A percentile compares a stretch with the other conserved stretches of the same genome.
phyloP scores from a whole-genome alignment of 2,113 vertebrate genomes.

The Paralichthys olivaceus region DNA sequence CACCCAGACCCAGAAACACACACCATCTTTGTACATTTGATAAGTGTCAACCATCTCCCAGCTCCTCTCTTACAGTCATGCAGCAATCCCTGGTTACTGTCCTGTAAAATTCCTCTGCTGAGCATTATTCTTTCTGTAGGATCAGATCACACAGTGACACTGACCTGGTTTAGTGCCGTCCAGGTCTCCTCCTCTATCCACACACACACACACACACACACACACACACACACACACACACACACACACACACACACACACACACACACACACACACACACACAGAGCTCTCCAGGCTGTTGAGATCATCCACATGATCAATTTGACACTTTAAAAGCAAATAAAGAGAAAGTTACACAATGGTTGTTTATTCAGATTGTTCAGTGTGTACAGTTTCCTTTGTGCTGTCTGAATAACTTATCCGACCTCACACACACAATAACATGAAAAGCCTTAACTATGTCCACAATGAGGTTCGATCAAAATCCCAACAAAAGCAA shows the following conservation, averaged over 20 bases:
- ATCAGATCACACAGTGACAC: conserved; percentile 50
- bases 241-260: too few relatives aligned
- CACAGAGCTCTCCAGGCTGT: neutral
- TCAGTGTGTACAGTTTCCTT: neutral
- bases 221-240: neutral
- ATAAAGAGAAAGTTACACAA: neutral
- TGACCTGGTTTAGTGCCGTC: conserved; percentile 49
- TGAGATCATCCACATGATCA: neutral
- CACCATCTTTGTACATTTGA: conserved; percentile 10
- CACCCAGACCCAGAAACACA: conserved; percentile 16
- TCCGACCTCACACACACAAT: conserved; percentile 4
- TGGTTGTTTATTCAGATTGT: neutral
- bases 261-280: too few relatives aligned
- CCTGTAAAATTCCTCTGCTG: conserved; percentile 35
- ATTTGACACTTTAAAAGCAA: neutral
- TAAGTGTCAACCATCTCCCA: conserved; percentile 21
- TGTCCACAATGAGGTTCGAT: conserved; percentile 3
- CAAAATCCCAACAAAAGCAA: neutral
- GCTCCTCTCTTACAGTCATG: neutral
- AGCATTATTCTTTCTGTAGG: conserved; percentile 13
- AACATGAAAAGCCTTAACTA: conserved; percentile 3
- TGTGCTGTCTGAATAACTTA: neutral
- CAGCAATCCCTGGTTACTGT: conserved; percentile 19
- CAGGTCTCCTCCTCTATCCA: conserved; percentile 6
- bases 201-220: neutral